Conservation (phyloP, 2,113 vertebrate species). For the Drymodes brunneopygia region DNA sequence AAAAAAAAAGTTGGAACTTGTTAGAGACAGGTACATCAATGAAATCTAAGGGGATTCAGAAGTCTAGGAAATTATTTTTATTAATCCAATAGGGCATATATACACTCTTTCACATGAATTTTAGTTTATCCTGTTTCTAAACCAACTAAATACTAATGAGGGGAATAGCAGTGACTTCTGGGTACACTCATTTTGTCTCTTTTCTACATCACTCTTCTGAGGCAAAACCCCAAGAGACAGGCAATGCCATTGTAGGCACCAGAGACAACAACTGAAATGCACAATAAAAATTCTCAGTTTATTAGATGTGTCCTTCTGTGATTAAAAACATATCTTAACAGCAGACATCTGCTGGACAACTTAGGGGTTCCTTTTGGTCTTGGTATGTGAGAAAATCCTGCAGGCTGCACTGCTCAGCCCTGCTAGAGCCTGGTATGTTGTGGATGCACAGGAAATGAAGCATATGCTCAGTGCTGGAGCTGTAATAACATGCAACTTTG, state of each 20-base stretch:
- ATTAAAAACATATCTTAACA: conserved; percentile 45
- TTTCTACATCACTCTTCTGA: neutral
- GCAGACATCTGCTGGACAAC: conserved; percentile 54
- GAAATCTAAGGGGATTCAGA: conserved; percentile 62
- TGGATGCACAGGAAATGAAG: conserved; percentile 54
- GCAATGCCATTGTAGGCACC: neutral
- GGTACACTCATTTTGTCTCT: neutral
- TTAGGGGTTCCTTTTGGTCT: conserved; percentile 7
- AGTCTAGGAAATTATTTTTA: conserved; percentile 67
- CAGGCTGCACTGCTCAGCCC: neutral
- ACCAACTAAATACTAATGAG: neutral
- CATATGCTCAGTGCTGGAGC: conserved; percentile 6
- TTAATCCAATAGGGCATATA: conserved; percentile 44
- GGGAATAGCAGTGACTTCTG: neutral
- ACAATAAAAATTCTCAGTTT: conserved; percentile 14
- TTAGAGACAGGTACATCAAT: conserved; percentile 52
- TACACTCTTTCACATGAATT: neutral
- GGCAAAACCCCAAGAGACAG: neutral
- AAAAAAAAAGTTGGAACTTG: conserved; percentile 51
- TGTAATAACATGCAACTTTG: conserved; percentile 34
- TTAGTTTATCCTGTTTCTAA: neutral
- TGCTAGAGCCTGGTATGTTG: neutral
- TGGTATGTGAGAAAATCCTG: conserved; percentile 49
- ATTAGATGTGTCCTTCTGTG: conserved; percentile 7
- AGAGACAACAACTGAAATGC: neutral